phyloP scores from a whole-genome alignment of 2,888 invertebrate genomes.

The Coleophora flavipennella region DNA sequence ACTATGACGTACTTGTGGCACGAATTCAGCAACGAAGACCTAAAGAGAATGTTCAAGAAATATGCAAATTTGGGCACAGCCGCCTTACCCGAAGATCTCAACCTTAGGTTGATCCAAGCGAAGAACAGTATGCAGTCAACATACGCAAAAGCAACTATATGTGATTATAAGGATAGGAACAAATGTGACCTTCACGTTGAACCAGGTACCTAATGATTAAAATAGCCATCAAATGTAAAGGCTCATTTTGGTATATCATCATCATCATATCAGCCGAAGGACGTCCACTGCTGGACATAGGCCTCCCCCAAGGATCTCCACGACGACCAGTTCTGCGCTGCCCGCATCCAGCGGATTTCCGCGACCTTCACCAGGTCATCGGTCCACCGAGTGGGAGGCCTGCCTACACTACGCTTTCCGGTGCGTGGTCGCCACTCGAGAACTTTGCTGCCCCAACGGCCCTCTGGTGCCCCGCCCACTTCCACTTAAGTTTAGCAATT shows the following conservation, averaged over 20 bases:
- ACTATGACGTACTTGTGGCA: constrained; percentile 81
- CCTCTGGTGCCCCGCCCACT: no score
- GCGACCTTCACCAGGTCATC: no score
- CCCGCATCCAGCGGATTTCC: no score
- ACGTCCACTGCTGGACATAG: no score
- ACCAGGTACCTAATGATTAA: constrained; percentile 72
- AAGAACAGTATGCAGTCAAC: constrained; percentile 81
- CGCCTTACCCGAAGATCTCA: constrained; percentile 80
- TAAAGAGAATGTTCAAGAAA: constrained; percentile 82
- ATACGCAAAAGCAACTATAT: constrained; percentile 84
- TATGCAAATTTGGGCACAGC: constrained; percentile 80
- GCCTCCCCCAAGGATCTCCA: no score
- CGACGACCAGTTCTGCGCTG: no score
- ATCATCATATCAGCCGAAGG: no score
- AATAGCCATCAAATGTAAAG: not conserved
- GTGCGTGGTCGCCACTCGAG: no score
- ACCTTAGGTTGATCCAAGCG: constrained; percentile 73
- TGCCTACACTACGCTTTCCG: no score
- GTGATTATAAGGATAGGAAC: constrained; percentile 74
- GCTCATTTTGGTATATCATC: not conserved
- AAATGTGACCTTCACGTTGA: constrained; percentile 82
- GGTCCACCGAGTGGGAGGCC: no score
- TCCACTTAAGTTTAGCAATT: no score
- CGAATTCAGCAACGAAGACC: constrained; percentile 76
- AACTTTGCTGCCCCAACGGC: no score